phyloP scores from a whole-genome alignment of 2,888 invertebrate species.

The Dolichomitus sp. region DNA sequence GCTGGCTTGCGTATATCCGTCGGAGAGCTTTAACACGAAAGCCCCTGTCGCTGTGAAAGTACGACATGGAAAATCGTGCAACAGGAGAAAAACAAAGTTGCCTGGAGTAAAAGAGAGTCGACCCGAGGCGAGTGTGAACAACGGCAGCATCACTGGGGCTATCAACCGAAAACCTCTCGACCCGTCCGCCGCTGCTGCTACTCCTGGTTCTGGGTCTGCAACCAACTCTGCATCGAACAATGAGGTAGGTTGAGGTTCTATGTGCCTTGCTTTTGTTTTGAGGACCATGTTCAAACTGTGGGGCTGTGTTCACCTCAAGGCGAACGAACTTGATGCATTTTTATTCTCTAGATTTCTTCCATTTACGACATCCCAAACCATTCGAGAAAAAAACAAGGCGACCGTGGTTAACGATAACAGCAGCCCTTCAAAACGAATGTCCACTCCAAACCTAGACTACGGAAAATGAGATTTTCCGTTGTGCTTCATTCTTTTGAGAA shows the following conservation, averaged over 20 bases:
- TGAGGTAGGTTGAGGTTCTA: conserved; percentile 75
- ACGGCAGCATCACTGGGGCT: conserved; percentile 11
- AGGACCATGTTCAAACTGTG: not conserved
- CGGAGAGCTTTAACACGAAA: conserved; percentile 83
- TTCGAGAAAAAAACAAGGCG: conserved; percentile 10
- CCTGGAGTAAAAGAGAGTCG: conserved; percentile 76
- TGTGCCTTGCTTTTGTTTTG: conserved; percentile 30
- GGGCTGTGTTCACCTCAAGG: not conserved
- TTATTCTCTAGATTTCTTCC: conserved; percentile 41
- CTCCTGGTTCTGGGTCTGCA: conserved; percentile 24
- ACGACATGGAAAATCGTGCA: conserved; percentile 78
- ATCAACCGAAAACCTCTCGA: conserved; percentile 60
- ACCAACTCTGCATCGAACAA: conserved; percentile 64
- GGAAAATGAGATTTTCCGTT: not conserved
- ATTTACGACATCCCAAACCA: conserved; percentile 21
- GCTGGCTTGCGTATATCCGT: conserved; percentile 84
- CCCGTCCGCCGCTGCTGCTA: conserved; percentile 30
- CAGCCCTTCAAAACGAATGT: not conserved
- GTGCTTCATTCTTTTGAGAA: not conserved
- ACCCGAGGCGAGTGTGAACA: conserved; percentile 24
- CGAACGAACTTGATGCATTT: conserved; percentile 47
- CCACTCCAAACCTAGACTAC: not conserved
- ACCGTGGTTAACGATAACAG: conserved; percentile 10
- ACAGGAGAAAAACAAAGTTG: conserved; percentile 78
- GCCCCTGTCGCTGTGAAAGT: conserved; percentile 75